Evolutionary conservation across 2,113 vertebrate species (phyloP).

Genomic region (Eurystomus gularis): DNA sequence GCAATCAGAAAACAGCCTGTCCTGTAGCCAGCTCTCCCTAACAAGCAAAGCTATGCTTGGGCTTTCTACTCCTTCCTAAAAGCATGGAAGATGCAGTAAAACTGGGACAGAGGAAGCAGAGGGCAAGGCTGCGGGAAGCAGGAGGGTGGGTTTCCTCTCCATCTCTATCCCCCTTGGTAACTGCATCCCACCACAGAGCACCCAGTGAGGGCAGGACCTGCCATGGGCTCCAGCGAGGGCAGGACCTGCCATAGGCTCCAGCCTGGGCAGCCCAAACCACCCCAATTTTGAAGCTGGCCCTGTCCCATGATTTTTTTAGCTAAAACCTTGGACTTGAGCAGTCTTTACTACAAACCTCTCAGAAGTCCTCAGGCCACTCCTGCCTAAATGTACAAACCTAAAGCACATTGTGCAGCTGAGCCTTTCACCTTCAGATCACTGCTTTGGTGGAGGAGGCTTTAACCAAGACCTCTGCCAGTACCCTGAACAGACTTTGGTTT

Average conservation of each 20-base stretch:
- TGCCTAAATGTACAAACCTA: neutral
- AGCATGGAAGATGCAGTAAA: neutral
- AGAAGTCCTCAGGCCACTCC: neutral
- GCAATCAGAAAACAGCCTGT: neutral
- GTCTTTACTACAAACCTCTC: neutral
- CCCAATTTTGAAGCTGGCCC: neutral
- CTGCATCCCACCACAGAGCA: neutral
- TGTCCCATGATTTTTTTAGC: neutral
- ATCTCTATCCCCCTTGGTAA: no score
- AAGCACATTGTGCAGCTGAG: neutral
- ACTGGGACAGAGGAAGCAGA: neutral
- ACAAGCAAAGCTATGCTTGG: neutral
- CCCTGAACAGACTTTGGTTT: neutral
- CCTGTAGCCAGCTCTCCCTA: neutral
- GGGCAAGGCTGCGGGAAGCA: neutral
- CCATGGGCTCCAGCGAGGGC: no score
- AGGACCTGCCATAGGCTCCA: no score
- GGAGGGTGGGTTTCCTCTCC: neutral
- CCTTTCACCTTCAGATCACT: neutral
- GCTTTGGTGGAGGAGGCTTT: neutral
- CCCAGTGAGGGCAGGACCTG: neutral
- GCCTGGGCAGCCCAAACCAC: neutral
- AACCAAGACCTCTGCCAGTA: neutral
- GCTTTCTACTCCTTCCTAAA: neutral
- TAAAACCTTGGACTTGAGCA: neutral